Percentiles rank a stretch among this genome's conserved stretches.
Conservation (phyloP, 2,113 vertebrate species). For the Raja brachyura region DNA sequence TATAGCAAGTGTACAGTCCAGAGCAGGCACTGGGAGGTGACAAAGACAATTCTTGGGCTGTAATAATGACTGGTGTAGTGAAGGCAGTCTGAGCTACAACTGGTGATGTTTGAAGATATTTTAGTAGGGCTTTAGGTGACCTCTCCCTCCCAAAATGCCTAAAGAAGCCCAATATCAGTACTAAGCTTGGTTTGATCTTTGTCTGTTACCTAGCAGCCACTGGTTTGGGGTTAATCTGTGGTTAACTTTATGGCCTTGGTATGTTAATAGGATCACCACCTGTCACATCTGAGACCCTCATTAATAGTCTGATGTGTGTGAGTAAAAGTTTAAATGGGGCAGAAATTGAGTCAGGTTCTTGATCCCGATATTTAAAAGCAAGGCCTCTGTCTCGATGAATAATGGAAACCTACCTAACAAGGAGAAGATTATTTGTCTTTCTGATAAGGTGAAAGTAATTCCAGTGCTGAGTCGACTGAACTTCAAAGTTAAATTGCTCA, state of each 20-base stretch:
- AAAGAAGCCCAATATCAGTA: neutral
- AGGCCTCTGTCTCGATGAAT: neutral
- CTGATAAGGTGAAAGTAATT: neutral
- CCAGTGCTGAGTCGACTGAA: neutral
- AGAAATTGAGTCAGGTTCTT: neutral
- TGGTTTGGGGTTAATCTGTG: neutral
- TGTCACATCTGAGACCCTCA: neutral
- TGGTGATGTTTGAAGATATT: neutral
- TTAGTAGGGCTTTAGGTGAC: neutral
- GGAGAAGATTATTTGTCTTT: neutral
- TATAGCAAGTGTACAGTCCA: no score
- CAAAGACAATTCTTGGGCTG: no score
- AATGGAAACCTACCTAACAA: neutral
- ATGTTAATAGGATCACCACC: neutral
- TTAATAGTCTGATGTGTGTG: neutral
- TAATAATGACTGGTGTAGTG: neutral
- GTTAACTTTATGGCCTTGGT: neutral
- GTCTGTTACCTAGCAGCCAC: no score
- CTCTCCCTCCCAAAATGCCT: neutral
- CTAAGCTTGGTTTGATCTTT: no score
- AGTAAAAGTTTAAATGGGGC: neutral
- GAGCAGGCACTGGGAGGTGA: neutral
- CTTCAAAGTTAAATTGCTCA: neutral
- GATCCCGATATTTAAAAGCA: neutral
- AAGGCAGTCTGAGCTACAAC: neutral